A percentile compares a stretch with the other conserved stretches of the same genome.
Conservation (phyloP, 1,140 invertebrate species). For the Rhyacophila brunnea region DNA sequence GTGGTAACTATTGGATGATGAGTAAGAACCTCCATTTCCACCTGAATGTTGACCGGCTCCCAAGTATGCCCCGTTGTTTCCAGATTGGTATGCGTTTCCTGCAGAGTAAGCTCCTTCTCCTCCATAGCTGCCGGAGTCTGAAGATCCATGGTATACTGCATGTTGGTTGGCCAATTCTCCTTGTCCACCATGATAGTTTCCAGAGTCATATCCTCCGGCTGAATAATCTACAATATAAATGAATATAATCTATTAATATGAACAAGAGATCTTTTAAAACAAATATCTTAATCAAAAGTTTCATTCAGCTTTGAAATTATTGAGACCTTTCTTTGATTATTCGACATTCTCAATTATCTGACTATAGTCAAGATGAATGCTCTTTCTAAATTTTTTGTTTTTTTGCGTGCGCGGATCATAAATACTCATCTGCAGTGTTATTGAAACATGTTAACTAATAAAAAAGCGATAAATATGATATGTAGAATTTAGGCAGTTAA, state of each 20-base stretch:
- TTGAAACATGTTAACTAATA: too few species aligned
- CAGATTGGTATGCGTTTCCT: not conserved
- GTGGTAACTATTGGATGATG: too few species aligned
- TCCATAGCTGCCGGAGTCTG: constrained; percentile 6
- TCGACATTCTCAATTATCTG: too few species aligned
- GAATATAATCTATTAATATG: too few species aligned
- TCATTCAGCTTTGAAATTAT: not conserved
- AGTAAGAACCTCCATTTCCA: not conserved
- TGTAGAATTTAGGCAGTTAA: too few species aligned
- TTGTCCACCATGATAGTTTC: constrained; percentile 12
- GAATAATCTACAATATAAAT: not conserved
- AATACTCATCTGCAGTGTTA: too few species aligned
- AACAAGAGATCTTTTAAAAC: too few species aligned
- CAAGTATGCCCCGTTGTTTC: not conserved
- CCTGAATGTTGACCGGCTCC: not conserved
- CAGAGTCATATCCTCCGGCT: not conserved
- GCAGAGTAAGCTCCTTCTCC: constrained; percentile 5
- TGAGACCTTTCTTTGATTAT: not conserved
- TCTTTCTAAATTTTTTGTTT: too few species aligned
- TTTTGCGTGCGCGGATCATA: too few species aligned
- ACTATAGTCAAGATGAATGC: too few species aligned
- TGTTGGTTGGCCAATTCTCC: not conserved
- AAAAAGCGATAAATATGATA: too few species aligned
- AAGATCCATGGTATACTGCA: constrained; percentile 2
- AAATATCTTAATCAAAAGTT: not conserved